Conservation (phyloP, 2,797 vertebrate genomes). For the Arnoldichthys spilopterus region DNA sequence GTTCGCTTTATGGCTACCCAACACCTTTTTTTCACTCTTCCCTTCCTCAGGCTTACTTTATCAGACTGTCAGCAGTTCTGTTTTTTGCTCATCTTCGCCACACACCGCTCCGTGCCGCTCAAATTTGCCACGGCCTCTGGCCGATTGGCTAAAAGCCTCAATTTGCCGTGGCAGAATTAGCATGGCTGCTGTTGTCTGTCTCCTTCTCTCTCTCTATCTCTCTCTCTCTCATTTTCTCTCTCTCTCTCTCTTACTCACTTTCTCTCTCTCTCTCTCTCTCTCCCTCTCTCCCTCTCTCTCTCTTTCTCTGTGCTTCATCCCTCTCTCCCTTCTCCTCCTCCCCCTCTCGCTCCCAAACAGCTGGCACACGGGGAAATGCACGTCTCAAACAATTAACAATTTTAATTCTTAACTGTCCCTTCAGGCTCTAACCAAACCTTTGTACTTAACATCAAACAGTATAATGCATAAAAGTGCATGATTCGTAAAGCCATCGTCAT, state of each 20-base stretch:
- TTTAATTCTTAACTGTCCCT: conserved; percentile 70
- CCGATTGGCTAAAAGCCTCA: conserved; percentile 69
- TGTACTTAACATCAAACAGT: conserved; percentile 71
- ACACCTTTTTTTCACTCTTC: conserved; percentile 66
- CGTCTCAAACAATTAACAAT: conserved; percentile 68
- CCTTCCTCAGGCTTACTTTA: conserved; percentile 72
- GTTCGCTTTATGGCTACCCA: conserved; percentile 77
- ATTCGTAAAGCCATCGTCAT: conserved; percentile 53
- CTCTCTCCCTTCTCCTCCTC: conserved; percentile 40
- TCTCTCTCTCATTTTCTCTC: conserved; percentile 19
- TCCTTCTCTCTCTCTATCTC: too few species aligned
- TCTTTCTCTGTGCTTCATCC: conserved; percentile 10
- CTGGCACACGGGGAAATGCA: conserved; percentile 59
- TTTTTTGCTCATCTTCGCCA: conserved; percentile 62
- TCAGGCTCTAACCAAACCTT: conserved; percentile 65
- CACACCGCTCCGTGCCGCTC: conserved; percentile 68
- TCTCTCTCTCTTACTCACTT: conserved; percentile 46
- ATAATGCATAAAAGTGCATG: conserved; percentile 62
- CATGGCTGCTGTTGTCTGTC: conserved; percentile 59
- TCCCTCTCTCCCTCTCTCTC: conserved; percentile 39
- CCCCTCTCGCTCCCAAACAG: conserved; percentile 58
- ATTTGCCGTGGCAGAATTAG: conserved; percentile 71
- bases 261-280: too few species aligned
- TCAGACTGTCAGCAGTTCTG: conserved; percentile 67
- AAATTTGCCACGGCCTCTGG: conserved; percentile 65